A percentile compares a stretch with the other conserved stretches of the same genome.
Conservation (phyloP, 1,140 invertebrate genomes). For the Popillia japonica region DNA sequence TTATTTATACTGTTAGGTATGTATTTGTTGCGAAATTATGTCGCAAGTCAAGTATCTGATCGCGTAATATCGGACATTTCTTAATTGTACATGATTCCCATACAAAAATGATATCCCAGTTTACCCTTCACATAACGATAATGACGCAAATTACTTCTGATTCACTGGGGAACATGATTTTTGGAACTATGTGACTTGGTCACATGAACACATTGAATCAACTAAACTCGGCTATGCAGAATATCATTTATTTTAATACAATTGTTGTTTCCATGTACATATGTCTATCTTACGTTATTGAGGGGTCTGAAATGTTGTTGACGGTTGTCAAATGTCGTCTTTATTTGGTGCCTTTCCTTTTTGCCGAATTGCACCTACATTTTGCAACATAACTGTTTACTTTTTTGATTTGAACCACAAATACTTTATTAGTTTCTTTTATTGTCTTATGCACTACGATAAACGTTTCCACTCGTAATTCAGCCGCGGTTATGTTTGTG, state of each 20-base stretch:
- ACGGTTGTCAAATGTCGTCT: background rate
- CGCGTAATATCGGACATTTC: background rate
- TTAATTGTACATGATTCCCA: background rate
- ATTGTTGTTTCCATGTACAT: background rate
- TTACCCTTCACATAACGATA: background rate
- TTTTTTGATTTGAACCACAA: background rate
- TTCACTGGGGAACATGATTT: background rate
- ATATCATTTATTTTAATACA: background rate
- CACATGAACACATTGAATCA: background rate
- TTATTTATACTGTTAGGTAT: background rate
- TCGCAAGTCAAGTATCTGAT: background rate
- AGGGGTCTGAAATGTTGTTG: background rate
- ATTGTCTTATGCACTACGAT: background rate
- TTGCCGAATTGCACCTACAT: background rate
- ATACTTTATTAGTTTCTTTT: too few relatives aligned
- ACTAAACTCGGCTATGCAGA: background rate
- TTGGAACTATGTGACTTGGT: background rate
- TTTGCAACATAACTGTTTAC: background rate
- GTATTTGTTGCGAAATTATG: background rate
- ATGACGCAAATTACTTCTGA: background rate
- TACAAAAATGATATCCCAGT: background rate
- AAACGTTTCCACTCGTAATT: background rate
- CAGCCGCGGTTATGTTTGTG: background rate
- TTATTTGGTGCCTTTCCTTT: background rate
- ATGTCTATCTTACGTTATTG: background rate